Percentiles rank a stretch among this genome's conserved stretches.
Evolutionary conservation across 2,888 invertebrate species (phyloP).

Genomic region (Thumatha senex): DNA sequence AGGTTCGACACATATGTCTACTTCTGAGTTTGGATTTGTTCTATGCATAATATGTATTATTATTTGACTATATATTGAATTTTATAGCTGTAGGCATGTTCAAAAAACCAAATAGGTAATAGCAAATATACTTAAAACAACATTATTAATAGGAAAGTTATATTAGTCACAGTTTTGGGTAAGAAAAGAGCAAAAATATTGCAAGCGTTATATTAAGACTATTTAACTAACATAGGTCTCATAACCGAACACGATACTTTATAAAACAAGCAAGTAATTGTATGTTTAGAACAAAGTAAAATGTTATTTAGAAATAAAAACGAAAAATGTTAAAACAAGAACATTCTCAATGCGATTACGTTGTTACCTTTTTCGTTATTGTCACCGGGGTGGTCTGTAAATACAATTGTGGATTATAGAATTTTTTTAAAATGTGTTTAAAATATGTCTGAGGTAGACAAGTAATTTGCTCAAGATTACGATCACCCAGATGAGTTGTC

Average conservation of each 20-base stretch:
- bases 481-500: constrained; percentile 5
- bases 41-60: too few relatives aligned
- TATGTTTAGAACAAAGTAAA: not conserved
- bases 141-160: not conserved
- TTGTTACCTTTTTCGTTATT: constrained; percentile 72
- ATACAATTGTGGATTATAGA: constrained; percentile 23
- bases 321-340: constrained; percentile 24
- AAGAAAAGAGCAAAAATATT: not conserved
- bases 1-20: too few relatives aligned
- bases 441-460: too few relatives aligned
- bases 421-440: constrained; percentile 4
- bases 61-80: too few relatives aligned
- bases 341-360: constrained; percentile 35
- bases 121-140: too few relatives aligned
- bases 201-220: constrained; percentile 4
- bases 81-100: too few relatives aligned
- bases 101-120: too few relatives aligned
- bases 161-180: constrained; percentile 8
- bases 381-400: constrained; percentile 74
- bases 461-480: not conserved
- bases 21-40: too few relatives aligned
- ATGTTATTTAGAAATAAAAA: not conserved
- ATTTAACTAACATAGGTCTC: not conserved
- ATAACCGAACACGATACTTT: constrained; percentile 4
- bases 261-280: not conserved